Evolutionary conservation across 2,888 invertebrate genomes (phyloP).

Genomic region (Polietes domitor): DNA sequence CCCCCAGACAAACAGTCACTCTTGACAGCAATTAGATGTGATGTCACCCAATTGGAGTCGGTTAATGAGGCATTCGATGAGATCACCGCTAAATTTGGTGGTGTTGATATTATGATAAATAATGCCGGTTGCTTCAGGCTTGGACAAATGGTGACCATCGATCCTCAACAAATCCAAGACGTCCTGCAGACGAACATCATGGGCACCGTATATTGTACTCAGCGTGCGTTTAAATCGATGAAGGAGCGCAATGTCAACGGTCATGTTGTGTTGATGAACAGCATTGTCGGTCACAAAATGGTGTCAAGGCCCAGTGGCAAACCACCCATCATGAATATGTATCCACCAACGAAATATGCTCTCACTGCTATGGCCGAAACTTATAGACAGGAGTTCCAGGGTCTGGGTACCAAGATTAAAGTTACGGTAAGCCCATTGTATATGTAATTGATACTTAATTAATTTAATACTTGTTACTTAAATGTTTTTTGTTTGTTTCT

Average conservation of each 20-base stretch:
- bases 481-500: slow-evolving; percentile 50
- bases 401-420: slow-evolving; percentile 66
- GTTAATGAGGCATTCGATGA: slow-evolving; percentile 81
- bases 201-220: slow-evolving; percentile 79
- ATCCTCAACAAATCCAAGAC: slow-evolving; percentile 73
- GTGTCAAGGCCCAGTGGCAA: slow-evolving; percentile 24
- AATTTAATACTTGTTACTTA: neutral
- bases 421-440: slow-evolving; percentile 59
- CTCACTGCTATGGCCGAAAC: slow-evolving; percentile 73
- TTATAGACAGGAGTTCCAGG: slow-evolving; percentile 73
- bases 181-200: slow-evolving; percentile 76
- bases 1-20: slow-evolving; percentile 65
- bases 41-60: slow-evolving; percentile 81
- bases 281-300: slow-evolving; percentile 68
- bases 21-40: slow-evolving; percentile 80
- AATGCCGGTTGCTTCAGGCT: slow-evolving; percentile 78
- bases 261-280: slow-evolving; percentile 81
- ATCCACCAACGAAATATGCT: slow-evolving; percentile 73
- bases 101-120: slow-evolving; percentile 82
- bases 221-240: slow-evolving; percentile 81
- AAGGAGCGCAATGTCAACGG: slow-evolving; percentile 75
- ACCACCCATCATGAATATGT: slow-evolving; percentile 59
- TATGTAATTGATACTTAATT: neutral
- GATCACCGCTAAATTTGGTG: slow-evolving; percentile 81
- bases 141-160: slow-evolving; percentile 32